Percentiles rank a stretch among this genome's conserved stretches.
Evolutionary conservation across 2,797 vertebrate genomes (phyloP).

Genomic region (Gallinago nigripennis): DNA sequence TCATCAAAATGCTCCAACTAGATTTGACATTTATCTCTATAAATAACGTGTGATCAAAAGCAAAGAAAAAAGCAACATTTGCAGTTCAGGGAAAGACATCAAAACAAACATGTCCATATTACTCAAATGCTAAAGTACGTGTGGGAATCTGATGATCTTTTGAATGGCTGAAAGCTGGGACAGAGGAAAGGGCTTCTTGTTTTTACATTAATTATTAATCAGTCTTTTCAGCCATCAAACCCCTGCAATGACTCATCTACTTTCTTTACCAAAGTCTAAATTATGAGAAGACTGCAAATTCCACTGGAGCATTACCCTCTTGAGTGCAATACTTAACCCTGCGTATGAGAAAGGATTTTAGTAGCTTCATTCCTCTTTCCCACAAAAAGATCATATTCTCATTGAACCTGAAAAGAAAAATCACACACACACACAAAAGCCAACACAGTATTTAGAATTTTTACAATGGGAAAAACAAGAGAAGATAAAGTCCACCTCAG

Average conservation of each 20-base stretch:
- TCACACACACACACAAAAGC: not conserved
- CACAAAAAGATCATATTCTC: not conserved
- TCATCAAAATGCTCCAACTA: not conserved
- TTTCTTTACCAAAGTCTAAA: constrained; percentile 63
- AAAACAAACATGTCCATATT: not conserved
- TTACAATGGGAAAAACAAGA: constrained; percentile 9
- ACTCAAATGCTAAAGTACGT: constrained; percentile 26
- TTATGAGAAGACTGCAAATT: constrained; percentile 34
- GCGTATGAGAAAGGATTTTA: not conserved
- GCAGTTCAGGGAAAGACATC: constrained; percentile 27
- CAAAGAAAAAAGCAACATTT: constrained; percentile 23
- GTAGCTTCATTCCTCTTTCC: not conserved
- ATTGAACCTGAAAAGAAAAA: not conserved
- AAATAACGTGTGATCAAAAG: constrained; percentile 6
- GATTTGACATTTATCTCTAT: constrained; percentile 34
- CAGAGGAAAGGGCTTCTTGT: constrained; percentile 37
- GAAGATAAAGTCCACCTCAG: not conserved
- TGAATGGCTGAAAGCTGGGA: not conserved
- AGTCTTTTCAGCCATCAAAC: constrained; percentile 51
- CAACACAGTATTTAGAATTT: not conserved
- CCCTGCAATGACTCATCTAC: constrained; percentile 68
- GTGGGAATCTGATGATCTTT: constrained; percentile 31
- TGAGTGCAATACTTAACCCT: constrained; percentile 41
- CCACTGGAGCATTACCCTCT: not conserved
- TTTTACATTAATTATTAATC: constrained; percentile 74